Evolutionary conservation across 2,888 invertebrate genomes (phyloP).

Genomic region (Pyrochroa serraticornis): DNA sequence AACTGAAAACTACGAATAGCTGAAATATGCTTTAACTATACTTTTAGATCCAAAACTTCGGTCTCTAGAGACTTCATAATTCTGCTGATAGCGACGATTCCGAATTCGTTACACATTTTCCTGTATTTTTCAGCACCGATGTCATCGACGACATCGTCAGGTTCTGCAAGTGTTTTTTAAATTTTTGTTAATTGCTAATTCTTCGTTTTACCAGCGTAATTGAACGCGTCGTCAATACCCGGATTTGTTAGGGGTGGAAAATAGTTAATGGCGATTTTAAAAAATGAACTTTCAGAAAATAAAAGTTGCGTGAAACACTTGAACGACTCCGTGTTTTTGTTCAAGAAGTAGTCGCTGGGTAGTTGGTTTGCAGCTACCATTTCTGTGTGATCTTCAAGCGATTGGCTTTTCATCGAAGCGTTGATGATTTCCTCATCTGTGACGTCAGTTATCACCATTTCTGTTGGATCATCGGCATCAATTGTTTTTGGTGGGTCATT

Average conservation of each 20-base stretch:
- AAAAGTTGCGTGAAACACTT: constrained; percentile 52
- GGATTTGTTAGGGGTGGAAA: constrained; percentile 56
- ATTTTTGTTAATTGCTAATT: background rate
- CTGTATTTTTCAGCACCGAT: constrained; percentile 52
- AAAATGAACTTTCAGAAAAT: constrained; percentile 59
- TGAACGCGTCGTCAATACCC: constrained; percentile 53
- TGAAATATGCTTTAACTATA: constrained; percentile 26
- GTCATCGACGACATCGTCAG: constrained; percentile 43
- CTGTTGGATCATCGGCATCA: no score
- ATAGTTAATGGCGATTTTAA: constrained; percentile 59
- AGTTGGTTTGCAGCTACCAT: background rate
- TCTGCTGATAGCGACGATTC: constrained; percentile 52
- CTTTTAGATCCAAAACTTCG: constrained; percentile 50
- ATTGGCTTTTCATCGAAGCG: background rate
- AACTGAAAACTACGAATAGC: no score
- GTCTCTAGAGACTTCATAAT: constrained; percentile 47
- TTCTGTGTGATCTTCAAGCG: background rate
- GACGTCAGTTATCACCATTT: no score
- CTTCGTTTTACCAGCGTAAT: constrained; percentile 43
- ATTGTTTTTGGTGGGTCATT: no score
- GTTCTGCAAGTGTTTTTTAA: constrained; percentile 34
- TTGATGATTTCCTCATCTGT: background rate
- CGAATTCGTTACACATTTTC: constrained; percentile 51
- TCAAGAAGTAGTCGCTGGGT: constrained; percentile 30
- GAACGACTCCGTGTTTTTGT: constrained; percentile 52